A percentile compares a stretch with the other conserved stretches of the same genome.
Conservation (phyloP, 2,797 vertebrate species). For the Sebastes dallii region DNA sequence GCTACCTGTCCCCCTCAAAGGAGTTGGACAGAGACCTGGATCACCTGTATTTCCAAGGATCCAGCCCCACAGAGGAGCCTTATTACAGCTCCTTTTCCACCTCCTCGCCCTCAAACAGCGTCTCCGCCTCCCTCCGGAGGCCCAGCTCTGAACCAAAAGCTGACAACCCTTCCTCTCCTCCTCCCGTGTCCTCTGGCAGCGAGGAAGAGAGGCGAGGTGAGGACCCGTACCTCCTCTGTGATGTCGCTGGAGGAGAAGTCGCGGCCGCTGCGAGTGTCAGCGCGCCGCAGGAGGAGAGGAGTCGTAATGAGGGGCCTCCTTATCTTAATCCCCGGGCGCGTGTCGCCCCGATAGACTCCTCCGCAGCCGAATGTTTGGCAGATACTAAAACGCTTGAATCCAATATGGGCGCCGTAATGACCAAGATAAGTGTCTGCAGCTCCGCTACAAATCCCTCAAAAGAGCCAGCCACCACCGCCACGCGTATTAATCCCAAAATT, state of each 20-base stretch:
- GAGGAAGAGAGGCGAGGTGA: slow-evolving; percentile 42
- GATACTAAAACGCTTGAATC: slow-evolving; percentile 85
- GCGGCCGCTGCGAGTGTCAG: slow-evolving; percentile 46
- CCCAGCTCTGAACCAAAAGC: slow-evolving; percentile 3
- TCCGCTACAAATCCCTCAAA: slow-evolving; percentile 88
- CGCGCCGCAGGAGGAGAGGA: slow-evolving; percentile 60
- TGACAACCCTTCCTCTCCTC: not conserved
- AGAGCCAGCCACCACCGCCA: slow-evolving; percentile 78
- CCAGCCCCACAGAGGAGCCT: slow-evolving; percentile 14
- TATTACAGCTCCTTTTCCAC: slow-evolving; percentile 48
- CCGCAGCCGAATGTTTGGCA: slow-evolving; percentile 79
- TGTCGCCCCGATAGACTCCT: slow-evolving; percentile 82
- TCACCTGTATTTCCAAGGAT: slow-evolving; percentile 5
- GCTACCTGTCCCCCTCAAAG: not conserved
- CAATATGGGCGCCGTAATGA: slow-evolving; percentile 87
- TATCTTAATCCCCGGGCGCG: slow-evolving; percentile 87
- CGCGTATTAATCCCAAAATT: slow-evolving; percentile 85
- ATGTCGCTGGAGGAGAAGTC: slow-evolving; percentile 57
- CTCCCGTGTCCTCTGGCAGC: not conserved
- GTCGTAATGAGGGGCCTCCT: slow-evolving; percentile 79
- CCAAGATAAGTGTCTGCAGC: slow-evolving; percentile 87
- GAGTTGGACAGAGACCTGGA: slow-evolving; percentile 7
- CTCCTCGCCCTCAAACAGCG: not conserved
- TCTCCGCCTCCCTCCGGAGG: slow-evolving; percentile 18
- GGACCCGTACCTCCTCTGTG: slow-evolving; percentile 72